Percentiles rank a stretch among this genome's conserved stretches.
Conservation (phyloP, 2,888 invertebrate genomes). For the Andricus curvator region DNA sequence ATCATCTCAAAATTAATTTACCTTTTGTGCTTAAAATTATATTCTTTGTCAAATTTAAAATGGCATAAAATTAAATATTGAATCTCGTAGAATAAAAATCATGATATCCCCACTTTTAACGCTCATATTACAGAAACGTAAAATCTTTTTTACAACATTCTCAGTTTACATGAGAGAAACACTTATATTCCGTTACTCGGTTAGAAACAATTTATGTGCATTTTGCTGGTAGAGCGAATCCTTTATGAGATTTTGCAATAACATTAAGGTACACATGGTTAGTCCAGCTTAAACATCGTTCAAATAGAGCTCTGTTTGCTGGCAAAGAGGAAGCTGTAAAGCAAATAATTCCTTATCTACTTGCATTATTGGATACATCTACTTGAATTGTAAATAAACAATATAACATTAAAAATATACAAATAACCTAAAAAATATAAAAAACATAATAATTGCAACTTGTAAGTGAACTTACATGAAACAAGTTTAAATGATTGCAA, state of each 20-base stretch:
- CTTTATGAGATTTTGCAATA: conserved; percentile 39
- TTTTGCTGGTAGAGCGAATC: conserved; percentile 16
- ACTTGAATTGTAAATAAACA: neutral
- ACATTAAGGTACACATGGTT: conserved; percentile 29
- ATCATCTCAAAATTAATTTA: no score
- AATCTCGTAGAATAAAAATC: neutral
- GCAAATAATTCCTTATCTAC: neutral
- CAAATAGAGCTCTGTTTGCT: conserved; percentile 24
- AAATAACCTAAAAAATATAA: no score
- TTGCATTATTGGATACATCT: neutral
- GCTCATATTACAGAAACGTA: neutral
- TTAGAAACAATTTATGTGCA: conserved; percentile 26
- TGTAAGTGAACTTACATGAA: no score
- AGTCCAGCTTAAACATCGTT: conserved; percentile 6
- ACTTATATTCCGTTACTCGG: conserved; percentile 20
- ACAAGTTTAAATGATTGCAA: no score
- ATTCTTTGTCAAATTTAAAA: no score
- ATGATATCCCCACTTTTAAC: neutral
- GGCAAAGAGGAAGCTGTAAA: neutral
- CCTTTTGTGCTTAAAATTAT: no score
- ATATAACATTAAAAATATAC: neutral
- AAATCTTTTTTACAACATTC: neutral
- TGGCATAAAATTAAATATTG: no score
- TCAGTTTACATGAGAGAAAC: conserved; percentile 21
- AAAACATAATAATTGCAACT: no score